A percentile compares a stretch with the other conserved stretches of the same genome.
These are phyloP conservation scores for Lottia scabra DNA, from an alignment of 2,888 invertebrate species.

Conservation along the genomic window DNA sequence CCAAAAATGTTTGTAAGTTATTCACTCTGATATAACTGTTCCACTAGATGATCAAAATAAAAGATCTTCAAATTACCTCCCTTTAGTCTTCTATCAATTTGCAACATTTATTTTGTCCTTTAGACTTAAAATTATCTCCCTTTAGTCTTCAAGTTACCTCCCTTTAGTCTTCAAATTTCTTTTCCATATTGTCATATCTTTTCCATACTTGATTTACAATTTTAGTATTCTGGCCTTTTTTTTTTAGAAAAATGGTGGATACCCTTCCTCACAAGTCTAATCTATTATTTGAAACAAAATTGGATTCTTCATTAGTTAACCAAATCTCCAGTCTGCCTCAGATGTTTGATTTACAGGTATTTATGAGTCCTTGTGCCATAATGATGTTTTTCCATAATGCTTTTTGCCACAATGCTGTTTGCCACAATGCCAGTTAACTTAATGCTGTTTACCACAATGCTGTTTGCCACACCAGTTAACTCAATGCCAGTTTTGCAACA, in stretches of 20 bases:
- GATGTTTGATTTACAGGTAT: conserved; percentile 20
- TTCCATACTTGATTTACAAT: not conserved
- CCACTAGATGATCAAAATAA: no score
- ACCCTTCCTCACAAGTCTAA: not conserved
- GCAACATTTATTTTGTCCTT: no score
- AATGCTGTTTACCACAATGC: no score
- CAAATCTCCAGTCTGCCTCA: conserved; percentile 11
- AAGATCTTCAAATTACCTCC: not conserved
- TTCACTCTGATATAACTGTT: no score
- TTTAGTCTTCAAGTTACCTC: not conserved
- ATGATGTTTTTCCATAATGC: no score
- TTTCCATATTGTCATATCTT: no score
- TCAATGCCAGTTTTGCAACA: no score
- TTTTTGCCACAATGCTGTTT: no score
- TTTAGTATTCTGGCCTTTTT: not conserved
- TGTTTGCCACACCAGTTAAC: no score
- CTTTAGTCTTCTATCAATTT: not conserved
- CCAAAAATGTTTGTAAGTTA: no score
- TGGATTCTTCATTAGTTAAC: not conserved
- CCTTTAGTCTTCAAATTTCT: not conserved
- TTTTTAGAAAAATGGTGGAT: not conserved
- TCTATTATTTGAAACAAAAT: conserved; percentile 4
- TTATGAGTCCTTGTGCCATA: not conserved
- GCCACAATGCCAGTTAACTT: no score
- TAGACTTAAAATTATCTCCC: not conserved